Base-by-base conservation (phyloP, 2,888 invertebrate genomes). In the Apamea anceps region DNA sequence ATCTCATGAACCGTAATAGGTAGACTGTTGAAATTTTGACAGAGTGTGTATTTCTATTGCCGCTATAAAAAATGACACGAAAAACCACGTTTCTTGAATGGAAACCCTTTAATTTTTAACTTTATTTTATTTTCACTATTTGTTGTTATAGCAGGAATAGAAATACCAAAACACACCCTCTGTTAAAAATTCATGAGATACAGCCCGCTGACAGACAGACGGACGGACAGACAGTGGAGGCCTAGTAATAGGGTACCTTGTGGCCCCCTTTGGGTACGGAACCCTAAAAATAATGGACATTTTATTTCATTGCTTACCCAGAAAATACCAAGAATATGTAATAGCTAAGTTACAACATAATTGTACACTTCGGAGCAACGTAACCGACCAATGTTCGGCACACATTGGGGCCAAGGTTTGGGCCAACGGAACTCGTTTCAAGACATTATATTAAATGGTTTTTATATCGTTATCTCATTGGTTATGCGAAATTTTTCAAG, bases 371-470 rank as follows among this genome's bases (percentile, higher is more conserved):
- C 21, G 25, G 15, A 51, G 71, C n/a, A 42, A 80, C 68, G 70
- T 81, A 83, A 75, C 74, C 42, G 70, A 68, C 72, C 57, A 77
- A 70, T 75, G 79, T 80, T 75, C 75, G 77, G 6, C 54, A 72
- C 51, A 73, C 68, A 88, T 85, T 82, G 80, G 74, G 82, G 85
- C 87, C 88, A 88, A 88, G 87, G 88, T 84, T 88, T 78, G 51
- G 63, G 65, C 75, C 79, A 88, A 80, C 77, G 67, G 84, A 79
- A 82, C 85, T 79, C 25, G 79, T 79, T 62, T 45, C 51, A 63
- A 85, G 37, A 18, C 32, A 71, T 63, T 45, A 28, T 45, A 67
- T 70, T 42, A 82, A 72, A 70, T 72, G 72, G 45, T 83, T 75
- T 80, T 85, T 73, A 57, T 76, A 28, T 21, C 5, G 45, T 83